Evolutionary conservation across 2,888 invertebrate species (phyloP).

Genomic region (Acholoe squamosa): DNA sequence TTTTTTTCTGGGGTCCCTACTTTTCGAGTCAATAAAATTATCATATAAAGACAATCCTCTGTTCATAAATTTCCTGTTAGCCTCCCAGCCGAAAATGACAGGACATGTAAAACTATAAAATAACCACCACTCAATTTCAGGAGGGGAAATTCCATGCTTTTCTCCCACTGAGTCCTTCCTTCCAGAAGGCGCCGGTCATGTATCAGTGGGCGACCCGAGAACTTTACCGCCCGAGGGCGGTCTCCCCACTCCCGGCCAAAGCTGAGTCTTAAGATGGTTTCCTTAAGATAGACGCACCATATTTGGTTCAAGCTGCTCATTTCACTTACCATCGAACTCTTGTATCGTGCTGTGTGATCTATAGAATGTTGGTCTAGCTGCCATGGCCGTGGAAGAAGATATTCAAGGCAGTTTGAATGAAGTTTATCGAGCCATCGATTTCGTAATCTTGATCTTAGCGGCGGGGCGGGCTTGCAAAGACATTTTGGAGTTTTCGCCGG

Average conservation of each 20-base stretch:
- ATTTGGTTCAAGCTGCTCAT: not conserved
- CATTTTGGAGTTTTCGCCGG: no score
- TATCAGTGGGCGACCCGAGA: not conserved
- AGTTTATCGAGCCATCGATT: not conserved
- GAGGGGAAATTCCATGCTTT: not conserved
- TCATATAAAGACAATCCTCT: no score
- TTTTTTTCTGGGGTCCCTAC: no score
- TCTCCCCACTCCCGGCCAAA: not conserved
- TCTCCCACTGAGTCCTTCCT: not conserved
- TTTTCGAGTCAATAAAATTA: no score
- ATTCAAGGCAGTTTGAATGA: not conserved
- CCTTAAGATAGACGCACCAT: not conserved
- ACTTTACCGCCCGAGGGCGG: not conserved
- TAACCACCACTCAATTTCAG: no score
- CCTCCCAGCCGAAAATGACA: no score
- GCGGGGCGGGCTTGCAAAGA: no score
- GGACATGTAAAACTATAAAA: no score
- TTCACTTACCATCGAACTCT: conserved; percentile 62
- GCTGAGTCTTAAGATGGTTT: not conserved
- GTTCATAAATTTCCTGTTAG: no score
- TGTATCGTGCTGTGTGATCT: conserved; percentile 57
- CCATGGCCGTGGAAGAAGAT: not conserved
- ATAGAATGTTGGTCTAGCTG: conserved; percentile 11
- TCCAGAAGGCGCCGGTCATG: not conserved
- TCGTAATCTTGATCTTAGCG: no score